Conservation (phyloP, 2,113 vertebrate species). For the Syngnathus scovelli region DNA sequence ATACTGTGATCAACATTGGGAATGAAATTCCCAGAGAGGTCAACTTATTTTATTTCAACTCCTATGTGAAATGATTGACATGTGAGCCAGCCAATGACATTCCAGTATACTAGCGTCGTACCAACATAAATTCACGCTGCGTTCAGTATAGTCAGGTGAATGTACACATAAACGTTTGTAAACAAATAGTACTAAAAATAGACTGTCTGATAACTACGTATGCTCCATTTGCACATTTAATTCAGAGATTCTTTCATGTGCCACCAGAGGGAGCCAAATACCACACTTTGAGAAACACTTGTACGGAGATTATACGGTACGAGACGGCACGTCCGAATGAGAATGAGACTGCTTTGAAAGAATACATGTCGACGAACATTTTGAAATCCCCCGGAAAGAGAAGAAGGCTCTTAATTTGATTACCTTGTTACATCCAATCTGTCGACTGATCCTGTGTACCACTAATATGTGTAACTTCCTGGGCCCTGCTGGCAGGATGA, state of each 20-base stretch:
- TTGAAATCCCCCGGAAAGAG: not conserved
- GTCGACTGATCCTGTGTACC: conserved; percentile 3
- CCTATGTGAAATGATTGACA: no score
- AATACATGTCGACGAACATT: not conserved
- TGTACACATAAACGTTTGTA: no score
- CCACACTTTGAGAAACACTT: no score
- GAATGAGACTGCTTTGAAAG: not conserved
- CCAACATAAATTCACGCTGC: not conserved
- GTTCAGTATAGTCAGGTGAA: no score
- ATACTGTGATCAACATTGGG: not conserved
- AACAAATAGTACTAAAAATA: no score
- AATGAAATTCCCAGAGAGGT: not conserved
- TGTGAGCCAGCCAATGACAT: no score
- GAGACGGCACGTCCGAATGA: not conserved
- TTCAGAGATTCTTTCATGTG: no score
- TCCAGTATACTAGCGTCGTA: no score
- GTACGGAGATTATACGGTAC: no score
- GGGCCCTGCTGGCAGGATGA: conserved; percentile 30
- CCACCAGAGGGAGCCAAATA: no score
- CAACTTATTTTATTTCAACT: not conserved
- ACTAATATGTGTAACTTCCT: conserved; percentile 12
- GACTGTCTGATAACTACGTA: no score
- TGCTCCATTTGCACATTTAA: no score
- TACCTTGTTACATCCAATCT: not conserved
- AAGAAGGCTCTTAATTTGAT: not conserved